phyloP scores from a whole-genome alignment of 1,140 invertebrate genomes.

The Phenacoccus solenopsis region DNA sequence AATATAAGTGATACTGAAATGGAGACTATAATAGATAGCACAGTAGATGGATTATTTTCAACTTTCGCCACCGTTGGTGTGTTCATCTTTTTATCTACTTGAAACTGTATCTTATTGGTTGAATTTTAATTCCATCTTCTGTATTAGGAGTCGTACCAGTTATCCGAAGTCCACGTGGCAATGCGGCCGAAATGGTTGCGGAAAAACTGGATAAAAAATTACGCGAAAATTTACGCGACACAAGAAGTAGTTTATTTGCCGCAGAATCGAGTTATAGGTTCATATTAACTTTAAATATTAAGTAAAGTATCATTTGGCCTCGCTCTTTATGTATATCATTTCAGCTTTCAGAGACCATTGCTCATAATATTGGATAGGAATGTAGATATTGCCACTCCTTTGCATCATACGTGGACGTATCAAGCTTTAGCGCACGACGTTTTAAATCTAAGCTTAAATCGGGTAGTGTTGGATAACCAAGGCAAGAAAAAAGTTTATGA shows the following conservation, averaged over 20 bases:
- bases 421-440: constrained; percentile 94
- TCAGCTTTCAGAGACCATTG: constrained; percentile 82
- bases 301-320: neutral
- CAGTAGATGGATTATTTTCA: constrained; percentile 94
- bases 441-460: constrained; percentile 77
- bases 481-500: constrained; percentile 79
- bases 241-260: constrained; percentile 90
- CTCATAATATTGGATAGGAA: constrained; percentile 88
- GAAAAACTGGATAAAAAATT: constrained; percentile 96
- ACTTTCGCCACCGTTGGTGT: constrained; percentile 70
- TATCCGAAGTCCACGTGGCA: constrained; percentile 86
- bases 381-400: constrained; percentile 90
- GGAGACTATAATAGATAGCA: constrained; percentile 83
- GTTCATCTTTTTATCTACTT: constrained; percentile 10
- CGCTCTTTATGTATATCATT: neutral
- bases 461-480: constrained; percentile 31
- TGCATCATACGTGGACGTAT: constrained; percentile 99
- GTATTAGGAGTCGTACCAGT: constrained; percentile 74
- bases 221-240: constrained; percentile 89
- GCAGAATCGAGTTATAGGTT: constrained; percentile 42
- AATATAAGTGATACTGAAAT: constrained; percentile 94
- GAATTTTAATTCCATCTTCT: constrained; percentile 29
- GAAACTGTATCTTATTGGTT: neutral
- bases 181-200: constrained; percentile 96
- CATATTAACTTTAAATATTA: neutral